These are phyloP conservation scores for Ptiloglossa arizonensis DNA, from an alignment of 1,140 invertebrate genomes.

Conservation along the genomic window DNA sequence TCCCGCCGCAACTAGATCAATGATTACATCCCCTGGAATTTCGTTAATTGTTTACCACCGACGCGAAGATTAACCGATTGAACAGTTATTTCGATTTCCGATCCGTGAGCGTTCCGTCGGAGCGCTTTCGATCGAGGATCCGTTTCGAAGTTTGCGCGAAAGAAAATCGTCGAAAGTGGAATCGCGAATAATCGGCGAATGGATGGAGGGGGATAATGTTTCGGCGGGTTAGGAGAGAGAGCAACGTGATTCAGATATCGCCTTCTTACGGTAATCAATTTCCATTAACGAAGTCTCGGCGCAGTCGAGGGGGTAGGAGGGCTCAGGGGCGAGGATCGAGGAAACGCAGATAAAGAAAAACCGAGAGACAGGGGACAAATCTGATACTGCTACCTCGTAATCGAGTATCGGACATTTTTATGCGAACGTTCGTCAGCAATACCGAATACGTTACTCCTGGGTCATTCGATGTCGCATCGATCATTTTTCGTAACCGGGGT, in stretches of 20 bases:
- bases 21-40: slow-evolving; percentile 18
- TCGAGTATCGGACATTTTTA: slow-evolving; percentile 47
- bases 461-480: too few species aligned
- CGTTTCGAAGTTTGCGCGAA: too few species aligned
- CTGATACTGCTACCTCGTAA: slow-evolving; percentile 45
- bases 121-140: too few species aligned
- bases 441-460: too few species aligned
- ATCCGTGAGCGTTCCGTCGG: too few species aligned
- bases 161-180: slow-evolving; percentile 39
- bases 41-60: slow-evolving; percentile 33
- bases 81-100: not conserved
- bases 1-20: slow-evolving; percentile 16
- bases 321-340: slow-evolving; percentile 21
- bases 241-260: slow-evolving; percentile 78
- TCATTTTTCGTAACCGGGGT: too few species aligned
- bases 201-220: slow-evolving; percentile 53
- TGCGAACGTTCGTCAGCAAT: not conserved
- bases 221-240: slow-evolving; percentile 62
- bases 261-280: slow-evolving; percentile 78
- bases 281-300: slow-evolving; percentile 72
- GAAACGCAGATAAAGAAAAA: slow-evolving; percentile 44
- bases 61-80: slow-evolving; percentile 1
- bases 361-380: slow-evolving; percentile 33
- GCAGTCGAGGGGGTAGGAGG: slow-evolving; percentile 56
- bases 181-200: slow-evolving; percentile 34